Conservation (phyloP, 2,113 vertebrate genomes). For the Eurypyga helias region DNA sequence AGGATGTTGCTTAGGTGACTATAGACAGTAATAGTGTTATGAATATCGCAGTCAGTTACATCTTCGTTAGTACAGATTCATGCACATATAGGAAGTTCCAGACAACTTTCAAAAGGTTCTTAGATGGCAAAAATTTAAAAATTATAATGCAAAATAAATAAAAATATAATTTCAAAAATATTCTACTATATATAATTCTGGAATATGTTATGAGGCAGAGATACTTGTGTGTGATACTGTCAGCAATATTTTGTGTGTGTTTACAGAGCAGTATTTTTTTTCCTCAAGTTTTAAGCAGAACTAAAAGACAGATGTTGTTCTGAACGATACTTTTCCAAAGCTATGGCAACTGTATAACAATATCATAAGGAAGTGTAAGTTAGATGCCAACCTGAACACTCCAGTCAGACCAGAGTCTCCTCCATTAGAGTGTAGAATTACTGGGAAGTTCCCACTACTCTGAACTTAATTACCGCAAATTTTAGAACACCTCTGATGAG, state of each 20-base stretch:
- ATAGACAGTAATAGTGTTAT: neutral
- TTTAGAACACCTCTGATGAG: neutral
- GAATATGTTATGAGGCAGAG: neutral
- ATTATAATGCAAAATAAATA: neutral
- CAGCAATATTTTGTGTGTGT: neutral
- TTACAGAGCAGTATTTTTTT: neutral
- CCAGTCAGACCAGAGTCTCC: neutral
- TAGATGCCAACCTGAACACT: neutral
- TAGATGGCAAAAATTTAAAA: neutral
- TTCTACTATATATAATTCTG: neutral
- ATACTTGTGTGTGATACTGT: accelerated
- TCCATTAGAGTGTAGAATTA: neutral
- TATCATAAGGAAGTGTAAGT: neutral
- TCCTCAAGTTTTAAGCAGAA: neutral
- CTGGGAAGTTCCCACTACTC: neutral
- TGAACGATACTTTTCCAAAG: neutral
- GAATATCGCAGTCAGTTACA: neutral
- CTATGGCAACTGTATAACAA: neutral
- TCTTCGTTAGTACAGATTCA: neutral
- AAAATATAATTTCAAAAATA: neutral
- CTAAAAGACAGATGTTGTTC: neutral
- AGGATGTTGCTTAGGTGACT: neutral
- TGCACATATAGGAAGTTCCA: neutral
- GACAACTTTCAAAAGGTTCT: neutral
- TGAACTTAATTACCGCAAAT: neutral